Conservation (phyloP, 2,113 vertebrate species). For the Pleuronectes platessa region DNA sequence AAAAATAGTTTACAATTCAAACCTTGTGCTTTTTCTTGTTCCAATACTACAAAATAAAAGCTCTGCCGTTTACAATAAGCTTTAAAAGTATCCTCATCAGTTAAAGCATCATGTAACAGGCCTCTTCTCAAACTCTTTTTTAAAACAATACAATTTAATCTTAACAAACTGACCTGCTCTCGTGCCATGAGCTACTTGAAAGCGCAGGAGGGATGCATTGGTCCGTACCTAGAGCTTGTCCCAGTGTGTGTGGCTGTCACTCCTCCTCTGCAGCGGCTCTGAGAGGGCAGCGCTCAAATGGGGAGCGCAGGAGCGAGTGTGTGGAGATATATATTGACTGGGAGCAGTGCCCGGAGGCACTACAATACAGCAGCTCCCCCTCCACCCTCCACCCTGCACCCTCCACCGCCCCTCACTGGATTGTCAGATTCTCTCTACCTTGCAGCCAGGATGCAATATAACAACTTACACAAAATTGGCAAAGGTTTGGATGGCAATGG, state of each 20-base stretch:
- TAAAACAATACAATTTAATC: neutral
- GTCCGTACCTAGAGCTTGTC: constrained; percentile 56
- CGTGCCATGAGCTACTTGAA: neutral
- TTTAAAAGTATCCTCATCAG: neutral
- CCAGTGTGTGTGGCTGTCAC: constrained; percentile 60
- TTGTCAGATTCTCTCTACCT: constrained; percentile 73
- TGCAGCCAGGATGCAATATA: constrained; percentile 62
- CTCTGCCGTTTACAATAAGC: neutral
- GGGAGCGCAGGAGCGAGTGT: constrained; percentile 70
- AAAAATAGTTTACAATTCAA: neutral
- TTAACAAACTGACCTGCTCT: neutral
- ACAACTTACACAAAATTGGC: constrained; percentile 50
- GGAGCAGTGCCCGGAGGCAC: constrained; percentile 78
- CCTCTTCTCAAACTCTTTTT: neutral
- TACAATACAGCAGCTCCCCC: constrained; percentile 73
- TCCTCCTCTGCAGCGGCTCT: constrained; percentile 66
- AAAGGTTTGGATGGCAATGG: constrained; percentile 39
- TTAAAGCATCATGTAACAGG: constrained; percentile 10
- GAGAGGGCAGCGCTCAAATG: constrained; percentile 73
- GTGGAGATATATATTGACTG: constrained; percentile 83
- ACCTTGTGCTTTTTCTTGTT: neutral
- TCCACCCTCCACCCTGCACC: neutral
- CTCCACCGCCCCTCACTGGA: constrained; percentile 17
- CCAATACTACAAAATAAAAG: constrained; percentile 1
- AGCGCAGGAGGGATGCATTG: constrained; percentile 11